Base-by-base conservation (phyloP, 2,888 invertebrate genomes). In the Parasteatoda lunata region DNA sequence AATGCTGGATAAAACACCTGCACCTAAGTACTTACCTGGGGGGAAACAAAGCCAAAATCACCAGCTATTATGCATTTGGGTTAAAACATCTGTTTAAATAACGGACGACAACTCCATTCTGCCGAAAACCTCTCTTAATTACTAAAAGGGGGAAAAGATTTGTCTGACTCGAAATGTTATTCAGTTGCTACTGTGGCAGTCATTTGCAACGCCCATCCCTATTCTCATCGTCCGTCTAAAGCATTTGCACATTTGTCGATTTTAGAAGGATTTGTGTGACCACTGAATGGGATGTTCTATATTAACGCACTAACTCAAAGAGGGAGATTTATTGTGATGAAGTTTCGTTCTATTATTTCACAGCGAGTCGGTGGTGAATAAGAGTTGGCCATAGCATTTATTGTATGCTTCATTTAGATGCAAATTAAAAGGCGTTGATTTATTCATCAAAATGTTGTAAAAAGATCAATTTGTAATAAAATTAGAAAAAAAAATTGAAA, bases 1-100 rank as follows among this genome's bases (percentile, higher is more conserved):
- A 59, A 59, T 59, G 11, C 59, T 9, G 9, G 59, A 9, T 4
- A 8, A 59, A n/a, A n/a, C 59, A 59, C 59, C 59, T 59, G 59
- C 59, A 13, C 30, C 30, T 30, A 30, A 30, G 59, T 59, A 59
- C 9, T n/a, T 59, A 59, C n/a, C 7, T 9, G n/a, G 59, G 11
- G 59, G 13, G 8, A 30, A 30, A 0, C 0, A 30, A 30, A 4
- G 7, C 59, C 4, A 59, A 59, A 13, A 11, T 59, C n/a, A 59
- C 59, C 59, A 0, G 9, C 59, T n/a, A 59, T 9, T 59, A 9
- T 59, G n/a, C 59, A 59, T 59, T 59, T 59, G 11, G 8, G 59
- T 59, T 59, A 59, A 59, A 13, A 59, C 59, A 59, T n/a, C 59
- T 59, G 59, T 59, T 59, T 59, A 59, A 59, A 59, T 59, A 59